Conservation (phyloP, 1,140 invertebrate genomes). For the Ganaspis sp. region DNA sequence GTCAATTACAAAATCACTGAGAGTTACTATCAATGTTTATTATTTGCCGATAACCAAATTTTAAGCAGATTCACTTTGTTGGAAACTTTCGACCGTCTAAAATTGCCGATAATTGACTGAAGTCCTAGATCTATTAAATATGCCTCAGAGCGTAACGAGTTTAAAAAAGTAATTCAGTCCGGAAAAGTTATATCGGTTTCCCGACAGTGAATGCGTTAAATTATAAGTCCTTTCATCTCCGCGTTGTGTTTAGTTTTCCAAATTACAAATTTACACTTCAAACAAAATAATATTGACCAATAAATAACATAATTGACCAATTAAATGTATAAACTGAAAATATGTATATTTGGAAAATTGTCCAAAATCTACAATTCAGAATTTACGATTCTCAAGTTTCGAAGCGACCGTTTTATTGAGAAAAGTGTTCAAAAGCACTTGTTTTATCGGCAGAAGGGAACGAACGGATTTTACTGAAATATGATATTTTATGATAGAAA, state of each 20-base stretch:
- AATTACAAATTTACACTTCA: not conserved
- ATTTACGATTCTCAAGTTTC: too few species aligned
- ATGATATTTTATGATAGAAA: not conserved
- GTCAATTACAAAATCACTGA: too few species aligned
- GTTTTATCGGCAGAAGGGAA: not conserved
- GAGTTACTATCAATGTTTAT: not conserved
- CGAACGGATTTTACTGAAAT: not conserved
- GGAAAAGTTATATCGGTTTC: slow-evolving; percentile 5
- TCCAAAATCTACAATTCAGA: too few species aligned
- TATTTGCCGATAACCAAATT: not conserved
- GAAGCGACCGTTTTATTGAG: too few species aligned
- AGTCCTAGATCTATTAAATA: slow-evolving; percentile 4
- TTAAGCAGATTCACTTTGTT: not conserved
- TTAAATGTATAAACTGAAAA: too few species aligned
- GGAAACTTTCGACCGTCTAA: not conserved
- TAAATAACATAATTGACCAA: too few species aligned
- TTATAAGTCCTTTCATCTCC: too few species aligned
- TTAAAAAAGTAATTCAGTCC: not conserved
- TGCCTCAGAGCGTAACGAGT: not conserved
- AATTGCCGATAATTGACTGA: not conserved
- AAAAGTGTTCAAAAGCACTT: too few species aligned
- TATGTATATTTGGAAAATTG: too few species aligned
- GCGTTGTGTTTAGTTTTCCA: too few species aligned
- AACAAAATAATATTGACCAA: too few species aligned
- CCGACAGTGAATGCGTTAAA: not conserved